A percentile compares a stretch with the other conserved stretches of the same genome.
These are phyloP conservation scores for Protosalanx chinensis DNA, from an alignment of 2,797 vertebrate species.

Conservation along the genomic window DNA sequence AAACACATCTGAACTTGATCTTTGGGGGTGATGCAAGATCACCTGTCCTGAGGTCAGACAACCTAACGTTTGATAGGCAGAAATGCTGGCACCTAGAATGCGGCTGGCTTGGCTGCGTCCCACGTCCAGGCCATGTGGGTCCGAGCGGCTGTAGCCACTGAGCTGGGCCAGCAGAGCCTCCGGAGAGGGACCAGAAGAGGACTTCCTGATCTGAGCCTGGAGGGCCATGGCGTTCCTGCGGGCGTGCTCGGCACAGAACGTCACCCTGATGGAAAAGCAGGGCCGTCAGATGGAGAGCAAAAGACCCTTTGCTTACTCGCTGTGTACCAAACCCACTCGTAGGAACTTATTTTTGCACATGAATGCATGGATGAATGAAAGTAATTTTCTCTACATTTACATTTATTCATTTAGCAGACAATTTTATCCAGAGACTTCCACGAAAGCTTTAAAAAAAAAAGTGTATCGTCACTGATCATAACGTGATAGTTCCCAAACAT, in stretches of 20 bases:
- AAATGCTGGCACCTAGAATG: conserved; percentile 75
- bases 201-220: conserved; percentile 89
- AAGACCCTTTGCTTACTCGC: too few relatives aligned
- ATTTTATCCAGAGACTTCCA: too few relatives aligned
- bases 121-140: conserved; percentile 74
- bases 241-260: conserved; percentile 90
- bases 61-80: neutral
- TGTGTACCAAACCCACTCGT: too few relatives aligned
- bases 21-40: neutral
- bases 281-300: too few relatives aligned
- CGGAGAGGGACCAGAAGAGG: conserved; percentile 74
- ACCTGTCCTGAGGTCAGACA: neutral
- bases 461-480: too few relatives aligned
- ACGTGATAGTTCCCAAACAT: too few relatives aligned
- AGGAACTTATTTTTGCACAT: neutral
- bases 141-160: conserved; percentile 82
- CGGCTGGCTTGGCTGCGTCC: conserved; percentile 83
- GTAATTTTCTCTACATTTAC: neutral
- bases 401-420: too few relatives aligned
- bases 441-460: too few relatives aligned
- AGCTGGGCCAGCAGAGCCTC: conserved; percentile 90
- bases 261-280: conserved; percentile 59
- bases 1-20: neutral
- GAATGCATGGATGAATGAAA: neutral
- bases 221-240: conserved; percentile 86